phyloP scores from a whole-genome alignment of 92 coral and sea anemone genomes.

The Blastomussa wellsi region DNA sequence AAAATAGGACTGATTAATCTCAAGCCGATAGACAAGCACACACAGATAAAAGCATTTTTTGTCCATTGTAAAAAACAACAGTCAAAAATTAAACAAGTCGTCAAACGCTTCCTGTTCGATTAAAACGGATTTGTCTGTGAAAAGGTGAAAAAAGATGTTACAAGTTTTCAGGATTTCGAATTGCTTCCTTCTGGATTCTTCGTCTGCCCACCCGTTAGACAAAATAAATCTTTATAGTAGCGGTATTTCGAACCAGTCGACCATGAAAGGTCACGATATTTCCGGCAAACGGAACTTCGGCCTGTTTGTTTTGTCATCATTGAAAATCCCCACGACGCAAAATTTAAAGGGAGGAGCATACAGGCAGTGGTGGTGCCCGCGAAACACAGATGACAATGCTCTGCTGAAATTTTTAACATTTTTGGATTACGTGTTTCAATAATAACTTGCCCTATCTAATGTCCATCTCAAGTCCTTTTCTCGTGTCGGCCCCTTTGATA shows the following conservation, averaged over 20 bases:
- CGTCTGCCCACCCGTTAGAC: conserved; percentile 1
- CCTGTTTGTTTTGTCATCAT: conserved; percentile 35
- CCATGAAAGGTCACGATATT: conserved; percentile 29
- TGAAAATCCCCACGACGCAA: conserved; percentile 27
- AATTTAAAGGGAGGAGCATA: conserved; percentile 7
- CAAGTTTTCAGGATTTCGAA: neutral
- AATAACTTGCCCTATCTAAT: neutral
- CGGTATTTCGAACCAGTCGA: neutral
- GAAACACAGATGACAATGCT: conserved; percentile 13
- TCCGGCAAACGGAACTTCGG: conserved; percentile 44
- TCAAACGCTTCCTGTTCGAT: conserved; percentile 17
- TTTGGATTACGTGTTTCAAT: conserved; percentile 30
- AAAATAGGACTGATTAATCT: conserved; percentile 21
- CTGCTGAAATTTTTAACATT: conserved; percentile 31
- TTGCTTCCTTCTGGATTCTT: neutral
- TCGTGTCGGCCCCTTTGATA: conserved; percentile 27
- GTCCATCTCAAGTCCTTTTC: neutral
- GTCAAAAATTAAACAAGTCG: neutral
- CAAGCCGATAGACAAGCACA: conserved; percentile 14
- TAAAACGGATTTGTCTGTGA: neutral
- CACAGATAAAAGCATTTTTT: conserved; percentile 5
- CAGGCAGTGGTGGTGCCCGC: neutral
- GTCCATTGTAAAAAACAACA: neutral
- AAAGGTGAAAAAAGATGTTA: neutral
- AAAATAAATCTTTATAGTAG: neutral